Conservation (phyloP, 2,113 vertebrate species). For the Hymenochirus boettgeri region DNA sequence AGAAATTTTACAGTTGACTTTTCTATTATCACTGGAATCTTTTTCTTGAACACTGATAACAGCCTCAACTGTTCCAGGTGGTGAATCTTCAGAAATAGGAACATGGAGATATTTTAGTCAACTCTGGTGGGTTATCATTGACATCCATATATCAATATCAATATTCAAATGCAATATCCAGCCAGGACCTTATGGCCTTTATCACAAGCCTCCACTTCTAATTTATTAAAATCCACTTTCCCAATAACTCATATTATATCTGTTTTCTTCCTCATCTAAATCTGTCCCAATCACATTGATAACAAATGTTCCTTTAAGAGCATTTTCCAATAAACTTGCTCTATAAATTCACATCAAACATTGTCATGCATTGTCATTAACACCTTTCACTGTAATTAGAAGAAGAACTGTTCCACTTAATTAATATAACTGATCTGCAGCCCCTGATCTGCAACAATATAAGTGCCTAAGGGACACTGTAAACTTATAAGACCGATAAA, state of each 20-base stretch:
- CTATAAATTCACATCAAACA: conserved; percentile 50
- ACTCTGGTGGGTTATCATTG: conserved; percentile 72
- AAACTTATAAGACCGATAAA: too few relatives aligned
- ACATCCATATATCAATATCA: conserved; percentile 66
- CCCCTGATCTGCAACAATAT: conserved; percentile 60
- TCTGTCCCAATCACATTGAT: conserved; percentile 55
- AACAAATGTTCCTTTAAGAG: conserved; percentile 47
- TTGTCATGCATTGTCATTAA: conserved; percentile 52
- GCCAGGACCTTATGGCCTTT: conserved; percentile 56
- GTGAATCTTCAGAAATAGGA: conserved; percentile 65
- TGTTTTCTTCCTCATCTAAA: conserved; percentile 53
- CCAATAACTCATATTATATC: conserved; percentile 60
- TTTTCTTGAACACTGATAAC: conserved; percentile 73
- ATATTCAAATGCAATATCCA: conserved; percentile 70
- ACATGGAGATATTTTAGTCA: conserved; percentile 67
- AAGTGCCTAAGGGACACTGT: too few relatives aligned
- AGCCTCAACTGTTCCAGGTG: conserved; percentile 68
- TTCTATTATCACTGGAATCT: conserved; percentile 68
- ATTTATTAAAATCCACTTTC: conserved; percentile 71
- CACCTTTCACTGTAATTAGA: conserved; percentile 49
- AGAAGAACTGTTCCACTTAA: conserved; percentile 49
- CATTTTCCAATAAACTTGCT: conserved; percentile 46
- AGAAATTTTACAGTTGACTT: conserved; percentile 46
- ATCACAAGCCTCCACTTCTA: conserved; percentile 67
- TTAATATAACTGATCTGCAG: conserved; percentile 57